phyloP scores from a whole-genome alignment of 2,113 vertebrate species.

The Vireo altiloquus region DNA sequence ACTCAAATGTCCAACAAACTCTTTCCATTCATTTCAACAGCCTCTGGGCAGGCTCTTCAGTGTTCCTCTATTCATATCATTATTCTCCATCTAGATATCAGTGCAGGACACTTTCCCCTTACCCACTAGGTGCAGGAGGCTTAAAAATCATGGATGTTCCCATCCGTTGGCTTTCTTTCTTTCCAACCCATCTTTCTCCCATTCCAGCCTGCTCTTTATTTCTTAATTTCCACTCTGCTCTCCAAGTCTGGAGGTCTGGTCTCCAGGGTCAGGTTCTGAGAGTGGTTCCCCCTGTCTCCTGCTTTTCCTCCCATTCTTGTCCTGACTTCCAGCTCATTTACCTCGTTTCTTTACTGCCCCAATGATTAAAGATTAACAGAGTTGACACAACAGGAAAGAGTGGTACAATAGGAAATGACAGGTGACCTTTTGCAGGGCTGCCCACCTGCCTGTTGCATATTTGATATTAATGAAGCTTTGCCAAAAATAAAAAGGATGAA shows the following conservation, averaged over 20 bases:
- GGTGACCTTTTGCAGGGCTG: slow-evolving; percentile 12
- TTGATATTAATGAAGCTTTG: slow-evolving; percentile 8
- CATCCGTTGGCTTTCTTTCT: not conserved
- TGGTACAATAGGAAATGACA: not conserved
- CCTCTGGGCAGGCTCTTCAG: not conserved
- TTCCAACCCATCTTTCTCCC: not conserved
- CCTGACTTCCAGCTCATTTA: not conserved
- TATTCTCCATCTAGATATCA: fast-evolving
- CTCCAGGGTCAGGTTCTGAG: not conserved
- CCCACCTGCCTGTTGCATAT: not conserved
- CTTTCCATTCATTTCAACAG: not conserved
- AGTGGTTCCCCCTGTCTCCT: not conserved
- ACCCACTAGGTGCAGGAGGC: not conserved
- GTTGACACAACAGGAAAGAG: not conserved
- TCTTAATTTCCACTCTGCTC: not conserved
- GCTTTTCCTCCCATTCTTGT: not conserved
- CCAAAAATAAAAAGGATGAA: not conserved
- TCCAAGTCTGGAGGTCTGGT: not conserved
- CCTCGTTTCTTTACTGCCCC: not conserved
- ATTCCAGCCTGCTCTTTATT: not conserved
- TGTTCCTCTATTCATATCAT: not conserved
- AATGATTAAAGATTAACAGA: slow-evolving; percentile 10
- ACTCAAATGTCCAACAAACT: not conserved
- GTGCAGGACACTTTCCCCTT: not conserved
- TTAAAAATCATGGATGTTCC: not conserved